A percentile compares a stretch with the other conserved stretches of the same genome.
These are phyloP conservation scores for Cygnus atratus DNA, from an alignment of 2,113 vertebrate species.

Conservation along the genomic window DNA sequence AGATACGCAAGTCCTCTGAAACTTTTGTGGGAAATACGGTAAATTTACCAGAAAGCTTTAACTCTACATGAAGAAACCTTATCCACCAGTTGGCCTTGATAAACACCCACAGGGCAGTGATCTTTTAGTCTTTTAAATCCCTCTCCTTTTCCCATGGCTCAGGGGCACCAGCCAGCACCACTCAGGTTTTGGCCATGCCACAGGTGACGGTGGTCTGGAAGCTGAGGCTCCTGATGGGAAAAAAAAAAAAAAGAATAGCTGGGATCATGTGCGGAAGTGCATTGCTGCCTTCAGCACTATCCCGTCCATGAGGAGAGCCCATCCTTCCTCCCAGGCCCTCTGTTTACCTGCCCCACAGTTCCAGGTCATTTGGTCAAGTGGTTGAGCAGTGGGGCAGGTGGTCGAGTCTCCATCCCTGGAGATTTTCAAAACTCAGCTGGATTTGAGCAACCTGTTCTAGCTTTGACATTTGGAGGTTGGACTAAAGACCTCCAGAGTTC, in stretches of 20 bases:
- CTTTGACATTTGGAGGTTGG: neutral
- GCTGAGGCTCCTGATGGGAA: neutral
- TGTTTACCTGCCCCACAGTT: neutral
- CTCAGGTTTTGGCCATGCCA: neutral
- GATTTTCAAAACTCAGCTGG: neutral
- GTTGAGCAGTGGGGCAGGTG: neutral
- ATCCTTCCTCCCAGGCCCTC: neutral
- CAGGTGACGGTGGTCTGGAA: neutral
- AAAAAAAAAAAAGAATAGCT: neutral
- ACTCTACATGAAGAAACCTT: neutral
- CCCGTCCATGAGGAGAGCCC: neutral
- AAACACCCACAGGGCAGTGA: neutral
- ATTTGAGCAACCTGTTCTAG: neutral
- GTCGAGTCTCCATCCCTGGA: neutral
- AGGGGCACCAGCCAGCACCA: accelerated
- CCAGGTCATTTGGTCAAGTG: neutral
- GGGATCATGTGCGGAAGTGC: accelerated
- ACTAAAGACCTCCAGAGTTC: neutral
- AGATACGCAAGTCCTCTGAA: neutral
- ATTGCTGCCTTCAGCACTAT: neutral
- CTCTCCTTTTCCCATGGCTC: accelerated
- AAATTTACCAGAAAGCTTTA: neutral
- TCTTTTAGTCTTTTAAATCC: neutral
- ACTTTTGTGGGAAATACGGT: neutral
- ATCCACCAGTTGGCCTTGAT: neutral